Evolutionary conservation across 2,888 invertebrate species (phyloP), one percentile per base, ranked within the genome.

Genomic region (Galerucella pusilla): DNA sequence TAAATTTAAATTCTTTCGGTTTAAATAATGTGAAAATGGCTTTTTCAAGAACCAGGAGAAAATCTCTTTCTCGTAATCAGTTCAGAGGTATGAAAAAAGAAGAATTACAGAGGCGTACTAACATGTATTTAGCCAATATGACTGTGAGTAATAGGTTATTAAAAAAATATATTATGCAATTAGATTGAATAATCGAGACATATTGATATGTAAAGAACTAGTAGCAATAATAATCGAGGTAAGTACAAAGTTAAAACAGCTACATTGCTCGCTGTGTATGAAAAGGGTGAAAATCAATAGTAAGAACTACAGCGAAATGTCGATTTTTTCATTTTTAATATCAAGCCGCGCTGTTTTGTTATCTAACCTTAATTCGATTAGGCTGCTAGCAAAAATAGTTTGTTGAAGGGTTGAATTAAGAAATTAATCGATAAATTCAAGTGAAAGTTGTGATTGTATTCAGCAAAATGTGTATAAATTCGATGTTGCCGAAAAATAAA

Each of bases 81-180:
- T 94, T 95, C 87, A 91, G 94, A 83, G 95, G 95, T 57, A 89
- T 95, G 75, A 94, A 93, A 85, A 95, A 93, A 86, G 93, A 94
- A 84, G 90, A 93, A 83, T 85, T 95, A 79, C 93, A 93, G 79
- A 89, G 91, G 81, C 93, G 93, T 87, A 93, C 93, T n/a, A 92
- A 91, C 84, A 88, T 93, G 81, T 90, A 93, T 84, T 91, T 94
- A 81, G 93, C 93, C 86, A 92, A 91, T 68, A 94, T 95, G 94
- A 95, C 95, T 87, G 95, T 95, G 90, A 91, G 94, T 93, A 25
- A 14, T 28, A 25, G 14, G 46, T 42, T 20, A 42, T 35, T 42
- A 7, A 42, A 42, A 35, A 42, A 7, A 42, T 49, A 78, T 68
- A 59, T 68, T 73, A 57, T 14, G 63, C 42, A 63, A 63, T 63